Evolutionary conservation across 2,888 invertebrate genomes (phyloP), one percentile per base, ranked within the genome.

Genomic region (Drosophila borborema): DNA sequence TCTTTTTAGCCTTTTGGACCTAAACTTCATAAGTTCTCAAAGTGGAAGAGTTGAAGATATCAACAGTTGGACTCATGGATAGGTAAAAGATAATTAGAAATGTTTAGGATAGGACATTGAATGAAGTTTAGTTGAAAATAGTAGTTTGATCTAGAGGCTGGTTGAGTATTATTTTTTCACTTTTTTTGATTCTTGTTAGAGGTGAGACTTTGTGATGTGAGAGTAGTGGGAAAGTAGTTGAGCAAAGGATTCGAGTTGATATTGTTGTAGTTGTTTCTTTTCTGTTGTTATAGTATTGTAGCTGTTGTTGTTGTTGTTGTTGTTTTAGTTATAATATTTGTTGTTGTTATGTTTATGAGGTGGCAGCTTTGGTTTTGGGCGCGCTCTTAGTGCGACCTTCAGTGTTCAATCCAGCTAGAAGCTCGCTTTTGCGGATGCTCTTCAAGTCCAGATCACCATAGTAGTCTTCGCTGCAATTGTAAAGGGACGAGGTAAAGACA

Each of bases 391-490:
- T 90, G 90, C 92, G 92, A 89, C 89, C 91, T 89, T 91, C 92
- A 84, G 82, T 87, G 85, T 92, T 91, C 91, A 97, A 95, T 90
- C 97, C 97, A 91, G 97, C 95, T 92, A 97, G 95, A 90, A 97
- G 95, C 94, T 98, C 98, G 94, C 97, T 97, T 95, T 98, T 98
- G 94, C 97, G 96, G 95, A 98, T 97, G 94, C 96, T 95, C 96
- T 98, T 98, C 95, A 98, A 95, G 94, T 98, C 98, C 96, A 98
- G 94, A 94, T 98, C 98, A 88, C 98, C 98, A 93, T 98, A 98
- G 96, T 98, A 98, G 96, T 98, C 98, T 95, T 98, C 98, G 95
- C 98, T 98, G 97, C 95, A 95, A 95, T 92, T 90, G 91, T 88
- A 91, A 89, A 88, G 88, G 91, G 87, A 87, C 81, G 75, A 81